Percentiles rank a stretch among this genome's conserved stretches.
Conservation (phyloP, 2,888 invertebrate species). For the Cinara cedri region DNA sequence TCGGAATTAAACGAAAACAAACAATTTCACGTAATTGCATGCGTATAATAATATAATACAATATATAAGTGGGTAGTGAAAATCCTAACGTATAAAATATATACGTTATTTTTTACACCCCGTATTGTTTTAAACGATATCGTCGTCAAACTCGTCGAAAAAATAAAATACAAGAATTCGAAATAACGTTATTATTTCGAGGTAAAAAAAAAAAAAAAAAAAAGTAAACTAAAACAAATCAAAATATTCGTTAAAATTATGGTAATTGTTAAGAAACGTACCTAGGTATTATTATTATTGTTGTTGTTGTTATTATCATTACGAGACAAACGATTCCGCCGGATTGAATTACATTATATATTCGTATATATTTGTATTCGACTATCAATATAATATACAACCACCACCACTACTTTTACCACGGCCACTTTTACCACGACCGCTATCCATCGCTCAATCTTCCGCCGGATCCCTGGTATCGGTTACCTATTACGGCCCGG, state of each 20-base stretch:
- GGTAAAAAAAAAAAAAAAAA: not conserved
- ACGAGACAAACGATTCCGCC: conserved; percentile 34
- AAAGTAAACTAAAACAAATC: not conserved
- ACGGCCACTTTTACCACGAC: not conserved
- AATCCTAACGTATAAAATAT: not conserved
- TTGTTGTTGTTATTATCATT: no score
- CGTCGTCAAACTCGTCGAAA: no score
- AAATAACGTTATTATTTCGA: not conserved
- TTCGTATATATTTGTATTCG: not conserved
- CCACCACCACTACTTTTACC: no score
- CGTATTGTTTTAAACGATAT: no score
- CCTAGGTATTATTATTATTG: not conserved
- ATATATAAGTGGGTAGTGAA: no score
- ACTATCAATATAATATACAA: not conserved
- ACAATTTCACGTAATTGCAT: no score
- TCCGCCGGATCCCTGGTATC: not conserved
- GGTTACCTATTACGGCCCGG: not conserved
- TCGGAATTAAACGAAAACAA: not conserved
- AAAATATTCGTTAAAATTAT: not conserved
- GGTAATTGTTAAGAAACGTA: no score
- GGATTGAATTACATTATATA: conserved; percentile 11
- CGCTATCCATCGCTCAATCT: not conserved
- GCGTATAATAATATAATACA: no score
- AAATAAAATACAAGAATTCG: not conserved
- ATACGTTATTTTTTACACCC: no score